A percentile compares a stretch with the other conserved stretches of the same genome.
Evolutionary conservation across 2,797 vertebrate genomes (phyloP).

Genomic region (Pipistrellus kuhlii): DNA sequence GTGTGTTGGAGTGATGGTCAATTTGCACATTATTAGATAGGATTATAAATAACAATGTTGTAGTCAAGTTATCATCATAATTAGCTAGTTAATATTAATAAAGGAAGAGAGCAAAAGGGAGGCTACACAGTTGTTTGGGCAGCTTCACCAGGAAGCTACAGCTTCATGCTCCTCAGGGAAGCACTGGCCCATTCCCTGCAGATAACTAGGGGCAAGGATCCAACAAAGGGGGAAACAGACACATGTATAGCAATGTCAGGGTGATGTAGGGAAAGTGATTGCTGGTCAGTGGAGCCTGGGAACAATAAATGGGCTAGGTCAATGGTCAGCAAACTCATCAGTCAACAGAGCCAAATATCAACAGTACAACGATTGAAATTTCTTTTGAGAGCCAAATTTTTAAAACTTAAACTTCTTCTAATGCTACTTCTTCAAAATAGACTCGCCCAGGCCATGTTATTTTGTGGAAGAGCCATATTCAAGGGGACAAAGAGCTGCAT

Average conservation of each 20-base stretch:
- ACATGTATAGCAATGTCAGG: neutral
- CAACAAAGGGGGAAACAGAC: neutral
- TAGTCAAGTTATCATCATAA: neutral
- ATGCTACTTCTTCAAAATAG: no score
- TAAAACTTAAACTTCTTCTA: no score
- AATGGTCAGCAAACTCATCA: no score
- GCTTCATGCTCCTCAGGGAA: neutral
- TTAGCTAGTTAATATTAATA: neutral
- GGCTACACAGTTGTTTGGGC: neutral
- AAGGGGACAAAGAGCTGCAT: no score
- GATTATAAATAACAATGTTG: neutral
- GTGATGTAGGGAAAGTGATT: neutral
- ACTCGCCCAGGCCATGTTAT: no score
- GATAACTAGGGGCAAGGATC: neutral
- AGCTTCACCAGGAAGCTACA: neutral
- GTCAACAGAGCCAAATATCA: no score
- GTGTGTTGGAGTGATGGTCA: no score
- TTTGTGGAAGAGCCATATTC: no score
- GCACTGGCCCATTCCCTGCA: neutral
- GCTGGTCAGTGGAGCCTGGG: neutral
- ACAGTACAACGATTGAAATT: no score
- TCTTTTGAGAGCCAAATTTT: no score
- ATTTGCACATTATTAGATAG: no score
- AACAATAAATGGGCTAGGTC: neutral
- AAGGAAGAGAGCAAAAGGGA: neutral